Conservation (phyloP, 1,140 invertebrate species). For the Chymomyza costata region DNA sequence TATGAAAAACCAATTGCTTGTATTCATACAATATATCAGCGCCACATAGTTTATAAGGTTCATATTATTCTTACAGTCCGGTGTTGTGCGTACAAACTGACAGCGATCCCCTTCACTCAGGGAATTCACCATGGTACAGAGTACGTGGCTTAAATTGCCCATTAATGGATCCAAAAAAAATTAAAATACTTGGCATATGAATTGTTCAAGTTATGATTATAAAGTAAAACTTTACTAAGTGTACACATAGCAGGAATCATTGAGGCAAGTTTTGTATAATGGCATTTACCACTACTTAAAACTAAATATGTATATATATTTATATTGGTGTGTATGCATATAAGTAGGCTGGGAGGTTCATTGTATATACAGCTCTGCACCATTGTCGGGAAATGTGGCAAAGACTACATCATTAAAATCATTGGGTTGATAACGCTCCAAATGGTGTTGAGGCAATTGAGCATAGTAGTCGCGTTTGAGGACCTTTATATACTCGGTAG, state of each 20-base stretch:
- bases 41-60: no score
- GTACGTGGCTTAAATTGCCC: no score
- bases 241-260: not conserved
- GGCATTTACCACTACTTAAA: not conserved
- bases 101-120: no score
- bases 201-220: no score
- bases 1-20: not conserved
- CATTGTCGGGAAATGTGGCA: conserved; percentile 78
- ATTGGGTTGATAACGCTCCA: conserved; percentile 57
- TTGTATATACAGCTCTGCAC: conserved; percentile 75
- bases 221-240: not conserved
- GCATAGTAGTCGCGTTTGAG: conserved; percentile 84
- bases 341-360: conserved; percentile 14
- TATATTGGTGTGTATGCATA: not conserved
- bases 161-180: no score
- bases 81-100: no score
- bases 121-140: no score
- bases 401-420: conserved; percentile 77
- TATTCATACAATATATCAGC: not conserved
- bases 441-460: conserved; percentile 72
- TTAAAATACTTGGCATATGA: no score
- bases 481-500: conserved; percentile 82
- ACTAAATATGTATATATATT: conserved; percentile 21
- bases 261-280: not conserved
- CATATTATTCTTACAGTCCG: no score